Evolutionary conservation across 2,888 invertebrate genomes (phyloP), one percentile per base, ranked within the genome.

Genomic region (Bombylius major): DNA sequence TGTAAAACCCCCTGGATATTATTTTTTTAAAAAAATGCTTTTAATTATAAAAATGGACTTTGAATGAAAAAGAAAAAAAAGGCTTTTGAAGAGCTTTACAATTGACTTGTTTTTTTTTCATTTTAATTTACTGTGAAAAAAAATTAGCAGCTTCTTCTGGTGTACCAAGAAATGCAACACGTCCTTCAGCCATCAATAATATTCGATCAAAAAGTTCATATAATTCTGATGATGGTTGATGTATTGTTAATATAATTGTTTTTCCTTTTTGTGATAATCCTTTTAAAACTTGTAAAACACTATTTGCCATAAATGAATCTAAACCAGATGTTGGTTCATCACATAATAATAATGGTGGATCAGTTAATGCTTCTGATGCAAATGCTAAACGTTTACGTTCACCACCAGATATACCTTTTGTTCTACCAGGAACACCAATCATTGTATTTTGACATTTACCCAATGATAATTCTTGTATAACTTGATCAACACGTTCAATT

Each of bases 251-350:
- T 33, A 96, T 80, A 54, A 96, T 86, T 0, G 94, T 94, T 76
- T 92, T 93, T 33, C 94, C 92, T 64, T 84, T 85, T 65, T 81
- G 81, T 2, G 88, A 84, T 56, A 89, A 73, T 46, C 82, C 79
- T 72, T 87, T 88, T 47, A 89, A 74, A 51, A 89, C 87, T 71
- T 87, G 85, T 23, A 94, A 84, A 4, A 97, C 92, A 71, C 89
- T 94, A 68, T 90, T 86, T 0, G 98, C 97, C 93, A 96, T 97
- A 67, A 89, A 96, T 0, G 96, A 94, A 73, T 98, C 98, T 56
- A 98, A 77, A 3, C 97, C 95, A 0, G 95, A 95, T 0, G 97
- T 98, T 0, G 97, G 97, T 67, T 98, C 98, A 67, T 98, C 98
- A 70, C 96, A 96, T 70, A 98, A 93, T 81, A 98, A 83, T 48